A percentile compares a stretch with the other conserved stretches of the same genome.
These are phyloP conservation scores for Gymnothorax javanicus DNA, from an alignment of 2,797 vertebrate species.

Conservation along the genomic window DNA sequence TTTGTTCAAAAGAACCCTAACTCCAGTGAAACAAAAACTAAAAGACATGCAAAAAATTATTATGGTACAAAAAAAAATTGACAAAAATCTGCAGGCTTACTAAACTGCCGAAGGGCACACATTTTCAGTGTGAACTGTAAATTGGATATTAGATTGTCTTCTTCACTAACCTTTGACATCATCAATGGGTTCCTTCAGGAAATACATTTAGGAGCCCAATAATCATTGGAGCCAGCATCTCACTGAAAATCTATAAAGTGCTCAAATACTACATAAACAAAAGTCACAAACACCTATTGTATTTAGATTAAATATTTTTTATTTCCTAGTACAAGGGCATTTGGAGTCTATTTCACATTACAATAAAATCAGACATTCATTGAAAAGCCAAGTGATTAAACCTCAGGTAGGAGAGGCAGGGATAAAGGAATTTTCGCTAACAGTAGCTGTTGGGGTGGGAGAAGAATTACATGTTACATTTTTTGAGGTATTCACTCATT, in stretches of 20 bases:
- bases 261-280: neutral
- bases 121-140: neutral
- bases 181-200: conserved; percentile 9
- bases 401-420: neutral
- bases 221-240: neutral
- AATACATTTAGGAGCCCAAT: neutral
- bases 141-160: conserved; percentile 17
- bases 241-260: neutral
- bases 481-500: conserved; percentile 36
- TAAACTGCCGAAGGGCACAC: neutral
- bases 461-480: conserved; percentile 25
- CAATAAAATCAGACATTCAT: conserved; percentile 35
- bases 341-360: conserved; percentile 38
- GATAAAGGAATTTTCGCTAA: neutral
- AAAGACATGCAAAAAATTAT: too few species aligned
- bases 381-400: conserved; percentile 38
- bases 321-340: conserved; percentile 32
- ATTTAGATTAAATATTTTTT: conserved; percentile 41
- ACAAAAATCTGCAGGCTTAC: neutral
- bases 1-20: too few species aligned
- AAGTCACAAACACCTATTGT: neutral
- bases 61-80: neutral
- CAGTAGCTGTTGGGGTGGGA: neutral
- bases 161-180: neutral
- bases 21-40: too few species aligned